These are phyloP conservation scores for Maccullochella peelii DNA, from an alignment of 2,113 vertebrate genomes.

Conservation along the genomic window DNA sequence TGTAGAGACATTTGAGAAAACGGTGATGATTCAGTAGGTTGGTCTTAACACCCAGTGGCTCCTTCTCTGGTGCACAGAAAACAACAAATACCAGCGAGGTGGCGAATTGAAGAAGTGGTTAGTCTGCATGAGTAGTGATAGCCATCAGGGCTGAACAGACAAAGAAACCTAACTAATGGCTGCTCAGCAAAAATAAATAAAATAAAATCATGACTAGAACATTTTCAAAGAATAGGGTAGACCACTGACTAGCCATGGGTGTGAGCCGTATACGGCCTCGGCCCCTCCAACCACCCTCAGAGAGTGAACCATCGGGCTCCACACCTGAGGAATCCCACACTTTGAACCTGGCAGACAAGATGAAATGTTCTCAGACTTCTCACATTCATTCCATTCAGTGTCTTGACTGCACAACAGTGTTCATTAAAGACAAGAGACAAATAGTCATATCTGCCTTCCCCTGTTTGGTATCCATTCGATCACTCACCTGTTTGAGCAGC, in stretches of 20 bases:
- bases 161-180: not conserved
- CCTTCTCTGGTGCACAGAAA: not conserved
- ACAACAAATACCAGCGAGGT: not conserved
- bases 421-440: not conserved
- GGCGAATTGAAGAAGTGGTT: not conserved
- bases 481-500: constrained; percentile 60
- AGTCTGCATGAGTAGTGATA: not conserved
- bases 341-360: constrained; percentile 73
- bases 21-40: not conserved
- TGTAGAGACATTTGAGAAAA: not conserved
- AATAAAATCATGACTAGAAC: not conserved
- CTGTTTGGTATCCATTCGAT: constrained; percentile 39
- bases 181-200: no score
- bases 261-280: constrained; percentile 83
- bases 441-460: not conserved
- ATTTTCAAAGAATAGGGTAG: not conserved
- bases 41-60: not conserved
- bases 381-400: not conserved
- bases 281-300: constrained; percentile 87
- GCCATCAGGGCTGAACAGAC: not conserved
- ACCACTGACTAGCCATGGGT: constrained; percentile 88
- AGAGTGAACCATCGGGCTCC: constrained; percentile 69
- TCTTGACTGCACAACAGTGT: not conserved
- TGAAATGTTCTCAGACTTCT: not conserved
- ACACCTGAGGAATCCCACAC: constrained; percentile 79